Conservation (phyloP, 2,797 vertebrate species). For the Leptoclinus maculatus region DNA sequence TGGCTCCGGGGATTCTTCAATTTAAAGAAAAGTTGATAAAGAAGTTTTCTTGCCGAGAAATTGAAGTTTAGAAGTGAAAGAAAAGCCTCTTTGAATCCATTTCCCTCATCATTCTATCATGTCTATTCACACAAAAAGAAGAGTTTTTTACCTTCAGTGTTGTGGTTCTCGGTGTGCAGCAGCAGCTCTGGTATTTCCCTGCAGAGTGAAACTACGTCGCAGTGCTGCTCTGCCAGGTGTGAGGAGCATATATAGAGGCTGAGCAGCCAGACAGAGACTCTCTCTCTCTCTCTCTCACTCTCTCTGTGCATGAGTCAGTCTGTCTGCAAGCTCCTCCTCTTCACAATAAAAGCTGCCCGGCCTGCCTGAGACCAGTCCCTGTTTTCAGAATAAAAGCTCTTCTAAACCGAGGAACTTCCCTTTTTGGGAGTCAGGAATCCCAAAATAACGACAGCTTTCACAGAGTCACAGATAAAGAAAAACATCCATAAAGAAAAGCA, state of each 20-base stretch:
- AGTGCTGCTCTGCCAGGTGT: constrained; percentile 81
- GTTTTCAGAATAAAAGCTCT: constrained; percentile 90
- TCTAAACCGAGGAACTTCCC: constrained; percentile 29
- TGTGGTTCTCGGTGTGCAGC: constrained; percentile 35
- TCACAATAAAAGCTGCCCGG: constrained; percentile 73
- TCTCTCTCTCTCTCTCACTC: constrained; percentile 15
- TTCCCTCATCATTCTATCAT: neutral
- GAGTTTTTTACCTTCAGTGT: constrained; percentile 72
- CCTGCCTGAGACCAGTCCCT: neutral
- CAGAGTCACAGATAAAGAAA: neutral
- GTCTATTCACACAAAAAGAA: neutral
- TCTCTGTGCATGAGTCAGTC: constrained; percentile 77
- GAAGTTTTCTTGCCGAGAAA: neutral
- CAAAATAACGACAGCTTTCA: constrained; percentile 31
- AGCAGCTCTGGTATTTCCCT: constrained; percentile 63
- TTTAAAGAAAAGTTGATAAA: neutral
- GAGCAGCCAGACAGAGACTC: constrained; percentile 80
- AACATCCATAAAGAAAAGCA: neutral
- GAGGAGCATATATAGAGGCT: constrained; percentile 83
- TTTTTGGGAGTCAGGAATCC: neutral
- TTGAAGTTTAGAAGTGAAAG: constrained; percentile 14
- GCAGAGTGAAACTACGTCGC: constrained; percentile 46
- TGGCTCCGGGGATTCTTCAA: neutral
- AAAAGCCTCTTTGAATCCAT: neutral
- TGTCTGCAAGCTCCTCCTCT: constrained; percentile 67